A percentile compares a stretch with the other conserved stretches of the same genome.
These are phyloP conservation scores for Cephalopterus ornatus DNA, from an alignment of 2,113 vertebrate species.

Conservation along the genomic window DNA sequence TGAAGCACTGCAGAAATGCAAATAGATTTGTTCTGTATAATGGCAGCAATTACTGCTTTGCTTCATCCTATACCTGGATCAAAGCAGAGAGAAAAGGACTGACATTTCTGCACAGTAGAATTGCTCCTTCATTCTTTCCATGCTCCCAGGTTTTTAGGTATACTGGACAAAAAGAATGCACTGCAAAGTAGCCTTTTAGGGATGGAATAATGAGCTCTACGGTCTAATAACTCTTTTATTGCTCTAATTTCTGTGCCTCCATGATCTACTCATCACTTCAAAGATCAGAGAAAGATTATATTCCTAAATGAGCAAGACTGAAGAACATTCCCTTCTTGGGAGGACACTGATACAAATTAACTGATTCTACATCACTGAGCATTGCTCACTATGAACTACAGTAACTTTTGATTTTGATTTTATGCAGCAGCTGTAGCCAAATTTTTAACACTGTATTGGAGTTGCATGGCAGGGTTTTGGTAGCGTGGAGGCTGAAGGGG, in stretches of 20 bases:
- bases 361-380: background rate
- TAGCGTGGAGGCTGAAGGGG: fast-evolving
- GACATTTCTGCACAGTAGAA: background rate
- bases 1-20: slow-evolving; percentile 50
- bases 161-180: slow-evolving; percentile 17
- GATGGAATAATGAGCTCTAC: background rate
- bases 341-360: background rate
- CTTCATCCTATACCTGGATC: slow-evolving; percentile 37
- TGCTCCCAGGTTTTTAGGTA: background rate
- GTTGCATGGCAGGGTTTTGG: background rate
- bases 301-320: background rate
- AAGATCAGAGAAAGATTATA: background rate
- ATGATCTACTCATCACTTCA: background rate
- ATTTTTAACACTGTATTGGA: background rate
- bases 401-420: background rate
- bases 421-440: background rate
- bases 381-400: background rate
- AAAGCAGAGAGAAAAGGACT: slow-evolving; percentile 28
- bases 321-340: background rate
- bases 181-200: background rate
- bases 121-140: background rate
- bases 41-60: slow-evolving; percentile 53
- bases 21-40: slow-evolving; percentile 50
- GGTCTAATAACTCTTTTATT: slow-evolving; percentile 8
- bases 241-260: background rate